Evolutionary conservation across 1,140 invertebrate species (phyloP).

Genomic region (Artemia franciscana): DNA sequence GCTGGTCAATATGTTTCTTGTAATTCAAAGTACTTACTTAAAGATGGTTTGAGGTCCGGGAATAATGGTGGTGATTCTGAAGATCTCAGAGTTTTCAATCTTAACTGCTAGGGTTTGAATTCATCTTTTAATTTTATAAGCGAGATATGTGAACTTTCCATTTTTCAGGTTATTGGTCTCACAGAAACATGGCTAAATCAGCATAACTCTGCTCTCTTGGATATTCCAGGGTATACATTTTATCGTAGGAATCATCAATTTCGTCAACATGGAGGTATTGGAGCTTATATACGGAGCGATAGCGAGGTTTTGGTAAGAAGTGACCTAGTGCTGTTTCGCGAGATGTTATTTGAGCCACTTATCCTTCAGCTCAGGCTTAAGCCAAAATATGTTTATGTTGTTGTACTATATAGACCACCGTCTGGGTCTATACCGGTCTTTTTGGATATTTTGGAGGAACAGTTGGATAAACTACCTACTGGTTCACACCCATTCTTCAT

Average conservation of each 20-base stretch:
- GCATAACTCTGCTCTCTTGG: not conserved
- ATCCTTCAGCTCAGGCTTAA: not conserved
- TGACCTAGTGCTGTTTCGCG: not conserved
- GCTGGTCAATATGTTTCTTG: not conserved
- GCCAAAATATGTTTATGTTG: not conserved
- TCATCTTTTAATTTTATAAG: not conserved
- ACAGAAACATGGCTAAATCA: not conserved
- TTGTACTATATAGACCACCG: not conserved
- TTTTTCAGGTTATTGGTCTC: not conserved
- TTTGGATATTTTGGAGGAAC: not conserved
- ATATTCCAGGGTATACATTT: not conserved
- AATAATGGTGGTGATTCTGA: not conserved
- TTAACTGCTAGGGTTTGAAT: not conserved
- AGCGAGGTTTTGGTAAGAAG: not conserved
- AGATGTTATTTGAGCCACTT: not conserved
- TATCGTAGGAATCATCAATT: too few species aligned
- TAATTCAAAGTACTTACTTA: not conserved
- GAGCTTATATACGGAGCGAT: not conserved
- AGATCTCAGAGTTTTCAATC: not conserved
- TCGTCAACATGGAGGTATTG: not conserved
- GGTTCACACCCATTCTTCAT: not conserved
- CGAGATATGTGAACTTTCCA: not conserved
- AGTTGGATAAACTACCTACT: not conserved
- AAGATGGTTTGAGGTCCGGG: not conserved
- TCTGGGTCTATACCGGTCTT: not conserved